Percentiles rank a stretch among this genome's conserved stretches.
These are phyloP conservation scores for Charaxes varanes DNA, from an alignment of 1,140 invertebrate species.

Conservation along the genomic window DNA sequence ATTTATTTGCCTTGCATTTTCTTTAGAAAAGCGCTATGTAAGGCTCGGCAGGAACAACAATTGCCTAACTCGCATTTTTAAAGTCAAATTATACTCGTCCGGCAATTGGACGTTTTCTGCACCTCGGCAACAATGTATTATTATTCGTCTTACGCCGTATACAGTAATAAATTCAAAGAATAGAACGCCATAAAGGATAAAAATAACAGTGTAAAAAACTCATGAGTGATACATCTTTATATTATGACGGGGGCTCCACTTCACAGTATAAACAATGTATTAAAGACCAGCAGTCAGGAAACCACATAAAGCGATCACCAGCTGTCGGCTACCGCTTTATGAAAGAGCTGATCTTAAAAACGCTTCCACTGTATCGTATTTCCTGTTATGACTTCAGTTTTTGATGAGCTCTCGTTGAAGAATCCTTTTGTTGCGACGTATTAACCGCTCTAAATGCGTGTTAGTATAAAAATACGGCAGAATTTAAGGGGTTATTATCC, in stretches of 20 bases:
- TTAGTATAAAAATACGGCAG: background rate
- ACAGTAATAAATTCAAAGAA: too few relatives aligned
- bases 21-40: too few relatives aligned
- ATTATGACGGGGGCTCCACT: slow-evolving; percentile 55
- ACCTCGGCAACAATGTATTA: too few relatives aligned
- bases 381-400: slow-evolving; percentile 71
- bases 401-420: slow-evolving; percentile 59
- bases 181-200: too few relatives aligned
- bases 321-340: slow-evolving; percentile 64
- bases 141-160: too few relatives aligned
- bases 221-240: too few relatives aligned
- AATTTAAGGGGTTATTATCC: background rate
- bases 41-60: too few relatives aligned
- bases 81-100: too few relatives aligned
- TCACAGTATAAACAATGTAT: slow-evolving; percentile 66
- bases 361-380: slow-evolving; percentile 61
- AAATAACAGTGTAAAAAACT: too few relatives aligned
- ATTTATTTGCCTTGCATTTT: too few relatives aligned
- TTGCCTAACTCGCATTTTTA: too few relatives aligned
- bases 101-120: too few relatives aligned
- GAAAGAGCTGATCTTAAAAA: slow-evolving; percentile 56
- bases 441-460: slow-evolving; percentile 32
- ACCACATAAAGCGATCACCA: slow-evolving; percentile 66
- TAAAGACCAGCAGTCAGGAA: slow-evolving; percentile 60
- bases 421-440: slow-evolving; percentile 52